phyloP scores from a whole-genome alignment of 2,888 invertebrate species.

The Anthophora plumipes region DNA sequence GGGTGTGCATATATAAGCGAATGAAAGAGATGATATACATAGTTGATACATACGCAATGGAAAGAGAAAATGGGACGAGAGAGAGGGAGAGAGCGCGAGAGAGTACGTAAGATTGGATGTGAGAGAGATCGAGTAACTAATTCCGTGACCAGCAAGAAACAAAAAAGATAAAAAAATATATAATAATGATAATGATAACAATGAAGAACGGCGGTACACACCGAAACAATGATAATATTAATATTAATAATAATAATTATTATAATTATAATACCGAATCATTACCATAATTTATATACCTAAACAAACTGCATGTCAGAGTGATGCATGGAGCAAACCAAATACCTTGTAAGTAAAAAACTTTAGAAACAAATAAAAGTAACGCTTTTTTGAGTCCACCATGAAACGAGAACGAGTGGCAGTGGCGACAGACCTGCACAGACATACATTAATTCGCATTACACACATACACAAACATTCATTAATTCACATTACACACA shows the following conservation, averaged over 20 bases:
- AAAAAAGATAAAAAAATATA: slow-evolving; percentile 12
- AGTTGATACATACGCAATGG: not conserved
- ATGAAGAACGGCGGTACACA: slow-evolving; percentile 66
- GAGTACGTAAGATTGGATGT: slow-evolving; percentile 39
- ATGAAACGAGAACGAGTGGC: slow-evolving; percentile 45
- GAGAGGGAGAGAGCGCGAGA: slow-evolving; percentile 37
- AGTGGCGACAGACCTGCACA: slow-evolving; percentile 31
- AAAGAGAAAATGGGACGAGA: slow-evolving; percentile 11
- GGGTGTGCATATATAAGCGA: slow-evolving; percentile 8
- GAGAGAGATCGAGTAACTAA: slow-evolving; percentile 61
- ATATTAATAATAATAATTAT: slow-evolving; percentile 78
- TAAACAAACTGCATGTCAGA: slow-evolving; percentile 76
- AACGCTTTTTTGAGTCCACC: slow-evolving; percentile 73
- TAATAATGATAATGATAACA: not conserved
- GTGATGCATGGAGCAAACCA: slow-evolving; percentile 80
- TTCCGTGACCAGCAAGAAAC: slow-evolving; percentile 67
- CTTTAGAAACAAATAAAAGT: slow-evolving; percentile 75
- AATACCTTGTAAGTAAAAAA: slow-evolving; percentile 83
- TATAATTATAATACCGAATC: slow-evolving; percentile 83
- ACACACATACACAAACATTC: not conserved
- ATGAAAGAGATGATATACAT: not conserved
- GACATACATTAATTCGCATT: not conserved
- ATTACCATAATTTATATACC: slow-evolving; percentile 85
- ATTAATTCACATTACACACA: not conserved
- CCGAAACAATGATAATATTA: slow-evolving; percentile 79